phyloP scores from a whole-genome alignment of 2,888 invertebrate species.

The Xanthorhoe spadicearia region DNA sequence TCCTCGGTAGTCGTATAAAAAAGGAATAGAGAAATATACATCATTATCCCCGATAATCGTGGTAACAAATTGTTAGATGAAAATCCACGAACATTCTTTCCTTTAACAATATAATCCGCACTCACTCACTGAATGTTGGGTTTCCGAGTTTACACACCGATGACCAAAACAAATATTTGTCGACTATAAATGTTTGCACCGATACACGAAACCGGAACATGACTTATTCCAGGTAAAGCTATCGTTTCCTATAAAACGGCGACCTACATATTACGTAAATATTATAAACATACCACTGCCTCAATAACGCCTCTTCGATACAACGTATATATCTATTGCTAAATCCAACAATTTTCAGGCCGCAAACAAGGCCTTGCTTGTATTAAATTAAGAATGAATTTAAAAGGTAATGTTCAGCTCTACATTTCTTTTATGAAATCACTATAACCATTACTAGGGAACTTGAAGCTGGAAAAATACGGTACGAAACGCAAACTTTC shows the following conservation, averaged over 20 bases:
- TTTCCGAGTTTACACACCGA: conserved; percentile 35
- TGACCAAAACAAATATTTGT: conserved; percentile 38
- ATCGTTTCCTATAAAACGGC: neutral
- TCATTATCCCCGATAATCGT: neutral
- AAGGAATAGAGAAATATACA: neutral
- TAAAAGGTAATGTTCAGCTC: neutral
- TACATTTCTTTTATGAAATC: neutral
- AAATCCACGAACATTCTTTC: neutral
- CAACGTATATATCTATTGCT: too few relatives aligned
- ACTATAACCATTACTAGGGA: neutral
- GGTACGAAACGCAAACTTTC: neutral
- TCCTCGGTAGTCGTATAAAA: too few relatives aligned
- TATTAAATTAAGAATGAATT: neutral
- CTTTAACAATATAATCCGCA: conserved; percentile 14
- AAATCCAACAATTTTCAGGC: too few relatives aligned
- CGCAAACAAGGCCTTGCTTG: too few relatives aligned
- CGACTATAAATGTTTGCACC: conserved; percentile 36
- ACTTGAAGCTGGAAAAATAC: neutral
- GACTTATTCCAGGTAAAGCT: conserved; percentile 33
- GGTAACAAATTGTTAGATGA: neutral
- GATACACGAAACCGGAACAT: conserved; percentile 27
- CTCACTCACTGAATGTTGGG: neutral
- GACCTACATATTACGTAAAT: neutral
- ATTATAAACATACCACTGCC: neutral
- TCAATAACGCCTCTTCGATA: too few relatives aligned